A percentile compares a stretch with the other conserved stretches of the same genome.
phyloP scores from a whole-genome alignment of 1,140 invertebrate species.

The Bombus pyrosoma region DNA sequence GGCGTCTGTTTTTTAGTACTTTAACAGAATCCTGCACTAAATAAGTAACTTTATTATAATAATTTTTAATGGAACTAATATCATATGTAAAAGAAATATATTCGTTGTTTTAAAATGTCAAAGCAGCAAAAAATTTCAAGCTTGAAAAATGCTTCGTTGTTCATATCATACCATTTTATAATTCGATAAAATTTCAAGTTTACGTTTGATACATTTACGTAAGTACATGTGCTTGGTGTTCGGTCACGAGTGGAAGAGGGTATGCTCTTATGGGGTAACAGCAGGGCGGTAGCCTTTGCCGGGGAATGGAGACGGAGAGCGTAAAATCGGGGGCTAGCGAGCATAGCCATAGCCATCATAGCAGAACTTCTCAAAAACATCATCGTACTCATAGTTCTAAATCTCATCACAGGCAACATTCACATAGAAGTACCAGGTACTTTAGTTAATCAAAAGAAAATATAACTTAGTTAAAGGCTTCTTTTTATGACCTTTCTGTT shows the following conservation, averaged over 20 bases:
- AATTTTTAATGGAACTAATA: neutral
- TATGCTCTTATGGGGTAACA: constrained; percentile 73
- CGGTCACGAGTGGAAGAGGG: constrained; percentile 51
- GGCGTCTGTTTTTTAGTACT: constrained; percentile 70
- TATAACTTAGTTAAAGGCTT: neutral
- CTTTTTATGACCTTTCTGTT: constrained; percentile 17
- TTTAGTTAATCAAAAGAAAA: neutral
- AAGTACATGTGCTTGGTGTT: constrained; percentile 54
- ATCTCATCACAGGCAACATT: constrained; percentile 80
- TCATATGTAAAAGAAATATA: neutral
- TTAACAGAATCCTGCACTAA: neutral
- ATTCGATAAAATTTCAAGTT: constrained; percentile 16
- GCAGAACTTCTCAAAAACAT: constrained; percentile 76
- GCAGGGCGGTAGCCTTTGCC: constrained; percentile 74
- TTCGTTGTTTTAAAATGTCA: constrained; percentile 1
- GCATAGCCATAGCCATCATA: constrained; percentile 80
- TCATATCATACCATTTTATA: constrained; percentile 5
- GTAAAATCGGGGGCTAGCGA: constrained; percentile 81
- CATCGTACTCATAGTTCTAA: constrained; percentile 79
- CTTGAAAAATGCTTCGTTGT: constrained; percentile 42
- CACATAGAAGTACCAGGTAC: constrained; percentile 81
- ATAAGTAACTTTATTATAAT: neutral
- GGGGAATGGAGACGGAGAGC: constrained; percentile 82
- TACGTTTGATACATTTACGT: constrained; percentile 23
- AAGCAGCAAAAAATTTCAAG: neutral